Evolutionary conservation across 2,113 vertebrate species (phyloP).

Genomic region (Oryzias melastigma): DNA sequence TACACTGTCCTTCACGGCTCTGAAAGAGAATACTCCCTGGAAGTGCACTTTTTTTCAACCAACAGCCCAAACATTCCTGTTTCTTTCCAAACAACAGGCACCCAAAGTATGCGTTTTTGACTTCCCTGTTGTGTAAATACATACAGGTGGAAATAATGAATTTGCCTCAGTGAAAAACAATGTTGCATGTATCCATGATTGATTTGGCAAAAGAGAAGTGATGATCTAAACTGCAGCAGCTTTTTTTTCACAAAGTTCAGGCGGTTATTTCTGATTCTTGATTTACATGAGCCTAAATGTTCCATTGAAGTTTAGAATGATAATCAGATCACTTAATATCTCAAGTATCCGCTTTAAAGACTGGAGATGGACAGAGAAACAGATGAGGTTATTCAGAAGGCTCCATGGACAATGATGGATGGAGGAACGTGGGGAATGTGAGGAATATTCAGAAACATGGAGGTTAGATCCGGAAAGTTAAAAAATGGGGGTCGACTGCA

Average conservation of each 20-base stretch:
- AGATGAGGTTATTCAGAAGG: not conserved
- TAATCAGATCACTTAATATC: not conserved
- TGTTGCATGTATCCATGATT: constrained; percentile 4
- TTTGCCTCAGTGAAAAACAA: constrained; percentile 10
- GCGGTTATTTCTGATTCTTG: not conserved
- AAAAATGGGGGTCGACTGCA: too few species aligned
- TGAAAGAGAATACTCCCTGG: constrained; percentile 16
- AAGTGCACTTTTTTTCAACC: constrained; percentile 22
- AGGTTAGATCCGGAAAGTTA: too few species aligned
- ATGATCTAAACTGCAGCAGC: not conserved
- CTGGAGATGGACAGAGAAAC: not conserved
- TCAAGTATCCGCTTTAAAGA: not conserved
- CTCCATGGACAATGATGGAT: too few species aligned
- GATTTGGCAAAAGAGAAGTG: constrained; percentile 1
- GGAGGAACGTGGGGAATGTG: too few species aligned
- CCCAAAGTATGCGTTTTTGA: constrained; percentile 1
- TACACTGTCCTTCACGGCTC: constrained; percentile 6
- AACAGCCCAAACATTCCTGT: constrained; percentile 37
- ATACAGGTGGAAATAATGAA: constrained; percentile 36
- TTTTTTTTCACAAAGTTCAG: not conserved
- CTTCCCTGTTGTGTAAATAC: constrained; percentile 28
- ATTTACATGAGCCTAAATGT: not conserved
- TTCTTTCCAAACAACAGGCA: constrained; percentile 32
- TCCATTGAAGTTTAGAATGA: not conserved
- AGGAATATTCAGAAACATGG: too few species aligned